A percentile compares a stretch with the other conserved stretches of the same genome.
Conservation (phyloP, 2,888 invertebrate species). For the Amphipoea lucens region DNA sequence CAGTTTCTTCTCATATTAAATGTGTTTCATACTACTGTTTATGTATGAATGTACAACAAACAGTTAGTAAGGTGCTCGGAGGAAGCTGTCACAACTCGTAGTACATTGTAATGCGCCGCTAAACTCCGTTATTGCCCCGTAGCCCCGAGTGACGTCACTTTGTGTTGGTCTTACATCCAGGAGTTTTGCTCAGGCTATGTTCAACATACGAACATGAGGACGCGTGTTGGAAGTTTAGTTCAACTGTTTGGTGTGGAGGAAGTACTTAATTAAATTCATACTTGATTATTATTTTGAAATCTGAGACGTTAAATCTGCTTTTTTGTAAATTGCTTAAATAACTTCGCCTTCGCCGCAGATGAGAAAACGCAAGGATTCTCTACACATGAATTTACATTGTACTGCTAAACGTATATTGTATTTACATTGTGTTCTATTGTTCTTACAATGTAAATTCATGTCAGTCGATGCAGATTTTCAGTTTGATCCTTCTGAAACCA, state of each 20-base stretch:
- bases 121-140: conserved; percentile 40
- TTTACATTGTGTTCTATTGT: too few species aligned
- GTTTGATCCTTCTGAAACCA: not conserved
- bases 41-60: not conserved
- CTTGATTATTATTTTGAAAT: not conserved
- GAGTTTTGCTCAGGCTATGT: conserved; percentile 38
- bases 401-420: too few species aligned
- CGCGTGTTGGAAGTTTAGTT: not conserved
- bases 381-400: not conserved
- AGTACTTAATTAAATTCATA: not conserved
- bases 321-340: not conserved
- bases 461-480: not conserved
- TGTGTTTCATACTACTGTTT: not conserved
- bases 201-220: conserved; percentile 16
- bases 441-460: too few species aligned
- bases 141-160: conserved; percentile 45
- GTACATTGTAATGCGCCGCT: conserved; percentile 39
- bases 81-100: conserved; percentile 12
- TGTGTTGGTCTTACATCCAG: conserved; percentile 44
- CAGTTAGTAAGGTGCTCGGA: conserved; percentile 8
- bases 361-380: not conserved
- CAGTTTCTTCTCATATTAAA: not conserved
- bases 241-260: conserved; percentile 1
- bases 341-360: not conserved
- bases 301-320: too few species aligned